A percentile compares a stretch with the other conserved stretches of the same genome.
These are phyloP conservation scores for Hirtodrosophila confusa DNA, from an alignment of 2,888 invertebrate species.

Conservation along the genomic window DNA sequence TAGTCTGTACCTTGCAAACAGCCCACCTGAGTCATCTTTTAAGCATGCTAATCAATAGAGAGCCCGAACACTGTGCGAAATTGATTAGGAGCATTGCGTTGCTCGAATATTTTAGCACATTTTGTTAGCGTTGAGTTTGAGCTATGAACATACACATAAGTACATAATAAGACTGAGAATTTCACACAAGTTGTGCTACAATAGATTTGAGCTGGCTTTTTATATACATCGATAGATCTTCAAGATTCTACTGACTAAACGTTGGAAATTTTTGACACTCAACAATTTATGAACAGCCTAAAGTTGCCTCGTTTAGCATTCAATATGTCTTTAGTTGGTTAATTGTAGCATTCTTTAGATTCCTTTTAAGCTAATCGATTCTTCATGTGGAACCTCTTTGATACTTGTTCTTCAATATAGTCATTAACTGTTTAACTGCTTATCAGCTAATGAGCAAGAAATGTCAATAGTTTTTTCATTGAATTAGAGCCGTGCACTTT, in stretches of 20 bases:
- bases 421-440: conserved; percentile 1
- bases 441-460: conserved; percentile 1
- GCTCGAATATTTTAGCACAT: conserved; percentile 58
- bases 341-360: neutral
- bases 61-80: conserved; percentile 24
- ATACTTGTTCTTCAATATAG: neutral
- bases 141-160: conserved; percentile 20
- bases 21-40: conserved; percentile 30
- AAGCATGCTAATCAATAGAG: conserved; percentile 52
- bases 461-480: conserved; percentile 4
- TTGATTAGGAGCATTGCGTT: conserved; percentile 43
- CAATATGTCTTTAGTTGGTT: neutral
- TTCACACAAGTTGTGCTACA: neutral
- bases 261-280: neutral
- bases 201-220: neutral
- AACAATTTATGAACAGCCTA: neutral
- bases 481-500: conserved; percentile 3
- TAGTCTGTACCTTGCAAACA: conserved; percentile 4
- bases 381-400: conserved; percentile 5
- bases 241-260: neutral
- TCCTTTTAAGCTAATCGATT: conserved; percentile 8
- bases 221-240: no score
- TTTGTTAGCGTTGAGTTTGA: conserved; percentile 20
- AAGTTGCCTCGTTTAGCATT: neutral
- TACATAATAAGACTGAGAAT: conserved; percentile 22